phyloP scores from a whole-genome alignment of 2,797 vertebrate genomes.

The Argyrosomus regius region DNA sequence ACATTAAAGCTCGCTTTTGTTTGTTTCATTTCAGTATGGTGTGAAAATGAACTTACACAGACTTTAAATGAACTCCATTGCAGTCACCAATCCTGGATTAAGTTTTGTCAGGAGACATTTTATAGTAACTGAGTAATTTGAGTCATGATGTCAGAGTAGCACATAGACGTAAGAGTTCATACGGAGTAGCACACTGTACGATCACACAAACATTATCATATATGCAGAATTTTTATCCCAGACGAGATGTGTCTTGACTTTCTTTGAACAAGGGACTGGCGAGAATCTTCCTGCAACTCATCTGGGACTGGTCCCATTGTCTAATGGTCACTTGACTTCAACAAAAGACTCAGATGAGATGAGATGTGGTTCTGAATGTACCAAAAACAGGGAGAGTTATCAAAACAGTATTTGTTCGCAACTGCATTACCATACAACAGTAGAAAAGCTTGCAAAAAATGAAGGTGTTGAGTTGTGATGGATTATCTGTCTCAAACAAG shows the following conservation, averaged over 20 bases:
- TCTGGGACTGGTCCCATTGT: not conserved
- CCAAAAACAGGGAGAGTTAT: not conserved
- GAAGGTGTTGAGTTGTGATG: not conserved
- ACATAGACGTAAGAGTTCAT: not conserved
- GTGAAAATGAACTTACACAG: not conserved
- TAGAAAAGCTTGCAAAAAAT: not conserved
- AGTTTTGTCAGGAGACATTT: not conserved
- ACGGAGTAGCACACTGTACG: not conserved
- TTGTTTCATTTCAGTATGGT: not conserved
- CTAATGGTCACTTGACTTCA: not conserved
- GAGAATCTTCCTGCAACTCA: not conserved
- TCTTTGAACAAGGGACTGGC: not conserved
- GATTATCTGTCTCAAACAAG: conserved; percentile 2
- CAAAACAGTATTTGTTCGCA: not conserved
- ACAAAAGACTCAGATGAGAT: not conserved
- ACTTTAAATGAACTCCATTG: not conserved
- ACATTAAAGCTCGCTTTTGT: not conserved
- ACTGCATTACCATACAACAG: not conserved
- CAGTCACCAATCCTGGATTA: not conserved
- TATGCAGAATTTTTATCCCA: not conserved
- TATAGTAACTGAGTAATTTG: not conserved
- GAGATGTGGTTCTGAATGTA: not conserved
- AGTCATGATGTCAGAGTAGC: not conserved
- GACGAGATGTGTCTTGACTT: not conserved
- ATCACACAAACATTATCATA: not conserved